Base-by-base conservation (phyloP, 37 sponge, comb jelly and placozoan species). In the Crambe crambe region DNA sequence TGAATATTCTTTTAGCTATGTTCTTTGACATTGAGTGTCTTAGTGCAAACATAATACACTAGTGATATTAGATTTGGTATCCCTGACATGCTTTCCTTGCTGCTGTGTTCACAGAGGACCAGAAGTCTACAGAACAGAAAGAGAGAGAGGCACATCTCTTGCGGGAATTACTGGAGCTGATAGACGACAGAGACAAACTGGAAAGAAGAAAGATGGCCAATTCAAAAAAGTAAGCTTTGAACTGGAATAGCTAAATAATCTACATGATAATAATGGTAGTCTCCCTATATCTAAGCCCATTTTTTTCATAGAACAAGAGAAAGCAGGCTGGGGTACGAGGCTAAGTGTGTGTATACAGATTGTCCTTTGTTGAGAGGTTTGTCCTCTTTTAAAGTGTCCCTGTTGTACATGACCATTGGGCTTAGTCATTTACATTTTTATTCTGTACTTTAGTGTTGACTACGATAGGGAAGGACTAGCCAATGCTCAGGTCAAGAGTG, bases 121-220 rank as follows among this genome's bases (percentile, higher is more conserved):
- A 86, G 61, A 94, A 94, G 74, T 82, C 88, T 22, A 29, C 30
- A n/a, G 74, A 81, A 21, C 79, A 93, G 58, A 88, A 85, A 42
- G 65, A 65, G 1, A 34, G 84, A 68, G 94, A 82, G 32, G 75
- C 75, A 1, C 69, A 80, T 25, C 78, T 93, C 20, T 32, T 93
- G 15, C 29, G 72, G 38, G 83, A 93, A 43, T 61, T 93, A 39
- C 9, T 89, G 10, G 70, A 77, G n/a, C 17, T 89, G 23, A 83
- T 93, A 37, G 80, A 93, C 43, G 87, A 89, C 43, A 70, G 83
- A 67, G 86, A 89, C 10, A 75, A 72, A 32, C 63, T 93, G 27
- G 94, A 91, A 27, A 68, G 83, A 26, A 72, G 76, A 38, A 82
- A 82, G 34, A 82, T 86, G 59, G 17, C 72, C 21, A 62, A 82